Percentiles rank a stretch among this genome's conserved stretches.
These are phyloP conservation scores for Cephus runcator DNA, from an alignment of 2,888 invertebrate genomes.

Conservation along the genomic window DNA sequence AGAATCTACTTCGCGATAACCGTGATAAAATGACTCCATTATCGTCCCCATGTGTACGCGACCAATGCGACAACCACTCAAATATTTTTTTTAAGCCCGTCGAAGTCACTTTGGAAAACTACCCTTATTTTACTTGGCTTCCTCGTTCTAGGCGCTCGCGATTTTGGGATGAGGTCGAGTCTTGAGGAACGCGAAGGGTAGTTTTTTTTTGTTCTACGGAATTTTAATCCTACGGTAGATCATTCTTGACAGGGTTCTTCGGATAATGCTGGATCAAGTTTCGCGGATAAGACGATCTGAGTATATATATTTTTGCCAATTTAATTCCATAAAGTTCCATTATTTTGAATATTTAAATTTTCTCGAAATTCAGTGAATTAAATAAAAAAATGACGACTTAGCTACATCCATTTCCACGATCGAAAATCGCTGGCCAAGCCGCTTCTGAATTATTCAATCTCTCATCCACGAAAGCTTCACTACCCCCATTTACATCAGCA, in stretches of 20 bases:
- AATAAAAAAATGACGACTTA: constrained; percentile 9
- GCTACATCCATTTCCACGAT: constrained; percentile 31
- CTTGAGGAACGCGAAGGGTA: not conserved
- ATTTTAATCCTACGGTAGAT: not conserved
- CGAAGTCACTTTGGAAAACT: constrained; percentile 12
- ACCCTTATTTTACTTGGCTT: not conserved
- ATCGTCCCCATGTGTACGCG: constrained; percentile 32
- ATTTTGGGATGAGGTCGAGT: not conserved
- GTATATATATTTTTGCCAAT: too few relatives aligned
- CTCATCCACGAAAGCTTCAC: constrained; percentile 45
- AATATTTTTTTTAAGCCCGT: constrained; percentile 15
- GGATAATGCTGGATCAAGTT: not conserved
- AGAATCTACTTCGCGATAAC: constrained; percentile 40
- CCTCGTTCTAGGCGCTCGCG: not conserved
- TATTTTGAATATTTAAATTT: constrained; percentile 56
- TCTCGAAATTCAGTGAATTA: constrained; percentile 52
- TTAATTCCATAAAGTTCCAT: constrained; percentile 37
- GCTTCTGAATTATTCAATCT: constrained; percentile 57
- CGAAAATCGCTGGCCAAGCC: constrained; percentile 54
- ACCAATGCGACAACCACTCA: constrained; percentile 3
- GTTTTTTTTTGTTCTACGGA: not conserved
- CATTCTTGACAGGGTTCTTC: not conserved
- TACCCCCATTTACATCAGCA: constrained; percentile 13
- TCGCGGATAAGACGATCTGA: not conserved
- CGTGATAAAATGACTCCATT: constrained; percentile 49